These are phyloP conservation scores for Hypocryptadius cinnamomeus DNA, from an alignment of 2,113 vertebrate genomes.

Conservation along the genomic window DNA sequence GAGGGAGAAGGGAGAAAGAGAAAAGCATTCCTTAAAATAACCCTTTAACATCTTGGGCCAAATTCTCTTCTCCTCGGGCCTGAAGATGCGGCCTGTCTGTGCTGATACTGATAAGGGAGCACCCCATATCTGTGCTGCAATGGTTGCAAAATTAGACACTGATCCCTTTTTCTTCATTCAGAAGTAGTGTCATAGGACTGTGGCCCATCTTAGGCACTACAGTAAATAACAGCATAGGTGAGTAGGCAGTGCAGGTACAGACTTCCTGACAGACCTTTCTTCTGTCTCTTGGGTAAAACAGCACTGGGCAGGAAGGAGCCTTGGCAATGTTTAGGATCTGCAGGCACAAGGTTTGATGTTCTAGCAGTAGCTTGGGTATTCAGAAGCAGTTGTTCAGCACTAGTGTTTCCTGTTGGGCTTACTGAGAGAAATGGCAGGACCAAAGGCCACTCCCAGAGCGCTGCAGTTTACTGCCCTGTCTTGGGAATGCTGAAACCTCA, in stretches of 20 bases:
- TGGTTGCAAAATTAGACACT: background rate
- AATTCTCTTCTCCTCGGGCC: background rate
- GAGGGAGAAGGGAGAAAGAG: background rate
- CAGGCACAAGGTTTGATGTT: background rate
- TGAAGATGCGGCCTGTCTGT: background rate
- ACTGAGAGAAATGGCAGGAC: background rate
- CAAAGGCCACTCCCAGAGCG: background rate
- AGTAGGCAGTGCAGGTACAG: background rate
- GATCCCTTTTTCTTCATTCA: background rate
- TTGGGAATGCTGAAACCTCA: background rate
- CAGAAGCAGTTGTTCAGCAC: background rate
- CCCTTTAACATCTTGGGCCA: slow-evolving; percentile 51
- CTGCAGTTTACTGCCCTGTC: background rate
- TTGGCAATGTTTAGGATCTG: background rate
- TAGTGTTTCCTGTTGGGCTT: background rate
- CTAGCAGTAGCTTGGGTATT: background rate
- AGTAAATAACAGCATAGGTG: background rate
- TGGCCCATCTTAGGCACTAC: background rate
- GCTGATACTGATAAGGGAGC: background rate
- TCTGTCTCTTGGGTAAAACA: background rate
- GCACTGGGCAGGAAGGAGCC: background rate
- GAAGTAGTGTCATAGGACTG: background rate
- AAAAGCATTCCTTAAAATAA: slow-evolving; percentile 54
- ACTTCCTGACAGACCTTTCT: background rate
- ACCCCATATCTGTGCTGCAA: background rate